A percentile compares a stretch with the other conserved stretches of the same genome.
Evolutionary conservation across 1,140 invertebrate species (phyloP).

Genomic region (Medauroidea extradentata): DNA sequence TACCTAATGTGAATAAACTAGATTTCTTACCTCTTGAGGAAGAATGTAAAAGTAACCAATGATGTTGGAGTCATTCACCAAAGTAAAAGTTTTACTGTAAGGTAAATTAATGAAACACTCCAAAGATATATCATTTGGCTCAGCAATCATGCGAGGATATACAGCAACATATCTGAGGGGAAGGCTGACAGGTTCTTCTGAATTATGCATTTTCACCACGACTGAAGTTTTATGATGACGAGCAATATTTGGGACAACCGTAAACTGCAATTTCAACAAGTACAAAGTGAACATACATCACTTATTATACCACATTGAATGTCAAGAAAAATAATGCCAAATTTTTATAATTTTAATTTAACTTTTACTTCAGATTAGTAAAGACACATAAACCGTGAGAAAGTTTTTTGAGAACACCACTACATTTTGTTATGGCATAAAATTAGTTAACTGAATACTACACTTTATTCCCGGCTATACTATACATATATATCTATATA

Average conservation of each 20-base stretch:
- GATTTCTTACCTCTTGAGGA: conserved; percentile 35
- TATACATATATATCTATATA: too few species aligned
- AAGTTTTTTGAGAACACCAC: too few species aligned
- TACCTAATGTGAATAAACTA: too few species aligned
- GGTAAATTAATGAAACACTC: conserved; percentile 36
- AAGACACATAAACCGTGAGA: too few species aligned
- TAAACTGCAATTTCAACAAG: conserved; percentile 21
- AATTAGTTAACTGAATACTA: too few species aligned
- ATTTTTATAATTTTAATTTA: too few species aligned
- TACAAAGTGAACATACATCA: too few species aligned
- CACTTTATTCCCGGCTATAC: too few species aligned
- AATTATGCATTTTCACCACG: conserved; percentile 29
- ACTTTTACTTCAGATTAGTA: too few species aligned
- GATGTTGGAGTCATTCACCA: conserved; percentile 34
- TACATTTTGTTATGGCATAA: too few species aligned
- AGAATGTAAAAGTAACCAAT: conserved; percentile 37
- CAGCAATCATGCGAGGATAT: conserved; percentile 25
- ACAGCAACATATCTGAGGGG: conserved; percentile 27
- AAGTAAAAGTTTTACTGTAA: conserved; percentile 24
- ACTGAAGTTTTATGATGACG: conserved; percentile 22
- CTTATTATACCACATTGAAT: too few species aligned
- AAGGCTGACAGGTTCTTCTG: conserved; percentile 29
- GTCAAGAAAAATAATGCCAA: too few species aligned
- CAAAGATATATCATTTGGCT: conserved; percentile 29
- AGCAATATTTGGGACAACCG: conserved; percentile 31